Percentiles rank a stretch among this genome's conserved stretches.
These are phyloP conservation scores for Trichopoda pennipes DNA, from an alignment of 2,888 invertebrate genomes.

Conservation along the genomic window DNA sequence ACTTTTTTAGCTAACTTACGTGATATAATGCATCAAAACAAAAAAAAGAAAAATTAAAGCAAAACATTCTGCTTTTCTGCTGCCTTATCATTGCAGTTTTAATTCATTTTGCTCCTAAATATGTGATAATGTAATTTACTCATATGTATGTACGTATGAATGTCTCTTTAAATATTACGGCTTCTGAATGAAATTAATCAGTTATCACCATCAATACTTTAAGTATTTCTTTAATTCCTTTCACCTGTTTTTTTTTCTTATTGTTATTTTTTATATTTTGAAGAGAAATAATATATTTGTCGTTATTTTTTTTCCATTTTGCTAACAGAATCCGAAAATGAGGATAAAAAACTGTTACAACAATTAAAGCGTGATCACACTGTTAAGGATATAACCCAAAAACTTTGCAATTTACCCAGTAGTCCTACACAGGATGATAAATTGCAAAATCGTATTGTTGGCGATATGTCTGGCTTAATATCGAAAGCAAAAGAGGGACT, in stretches of 20 bases:
- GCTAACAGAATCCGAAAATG: conserved; percentile 82
- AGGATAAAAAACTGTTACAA: conserved; percentile 84
- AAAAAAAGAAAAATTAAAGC: no score
- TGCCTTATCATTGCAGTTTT: conserved; percentile 13
- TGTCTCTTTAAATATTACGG: conserved; percentile 38
- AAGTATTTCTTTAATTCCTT: conserved; percentile 10
- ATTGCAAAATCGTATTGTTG: conserved; percentile 84
- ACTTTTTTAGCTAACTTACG: not conserved
- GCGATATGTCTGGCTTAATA: conserved; percentile 94
- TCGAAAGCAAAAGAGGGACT: conserved; percentile 96
- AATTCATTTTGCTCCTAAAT: not conserved
- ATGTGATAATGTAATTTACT: conserved; percentile 8
- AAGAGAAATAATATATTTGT: not conserved
- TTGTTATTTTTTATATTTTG: not conserved
- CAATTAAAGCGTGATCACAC: conserved; percentile 91
- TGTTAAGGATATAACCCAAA: conserved; percentile 93
- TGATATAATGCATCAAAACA: not conserved
- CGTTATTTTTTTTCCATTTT: not conserved
- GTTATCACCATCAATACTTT: conserved; percentile 1
- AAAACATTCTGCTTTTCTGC: not conserved
- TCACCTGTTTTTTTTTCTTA: not conserved
- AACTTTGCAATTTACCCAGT: conserved; percentile 86
- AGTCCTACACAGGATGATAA: conserved; percentile 84
- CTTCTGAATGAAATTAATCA: conserved; percentile 47
- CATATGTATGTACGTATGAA: conserved; percentile 6